phyloP scores from a whole-genome alignment of 2,113 vertebrate genomes.

The Camelus bactrianus region DNA sequence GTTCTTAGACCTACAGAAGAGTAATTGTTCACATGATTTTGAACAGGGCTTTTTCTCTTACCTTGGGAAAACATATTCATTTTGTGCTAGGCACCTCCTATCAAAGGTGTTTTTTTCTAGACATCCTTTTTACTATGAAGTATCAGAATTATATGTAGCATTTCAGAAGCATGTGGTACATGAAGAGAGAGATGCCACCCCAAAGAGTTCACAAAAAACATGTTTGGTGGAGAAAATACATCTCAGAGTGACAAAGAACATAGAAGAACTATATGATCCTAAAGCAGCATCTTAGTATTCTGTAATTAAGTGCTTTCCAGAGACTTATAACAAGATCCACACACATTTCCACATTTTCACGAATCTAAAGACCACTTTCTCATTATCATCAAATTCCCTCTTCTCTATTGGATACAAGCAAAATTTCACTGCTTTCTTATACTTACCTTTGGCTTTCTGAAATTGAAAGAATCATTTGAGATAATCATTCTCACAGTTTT shows the following conservation, averaged over 20 bases:
- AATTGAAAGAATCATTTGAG: not conserved
- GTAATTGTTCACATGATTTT: not conserved
- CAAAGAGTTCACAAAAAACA: slow-evolving; percentile 42
- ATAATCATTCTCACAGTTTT: not conserved
- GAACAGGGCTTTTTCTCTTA: not conserved
- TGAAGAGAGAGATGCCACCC: not conserved
- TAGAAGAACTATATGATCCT: not conserved
- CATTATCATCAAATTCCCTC: not conserved
- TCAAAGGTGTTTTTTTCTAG: not conserved
- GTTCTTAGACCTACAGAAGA: not conserved
- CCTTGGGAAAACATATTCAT: not conserved
- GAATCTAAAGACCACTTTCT: not conserved
- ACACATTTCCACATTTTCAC: slow-evolving; percentile 8
- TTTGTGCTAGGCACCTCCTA: not conserved
- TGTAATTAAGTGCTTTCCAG: not conserved
- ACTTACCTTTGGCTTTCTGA: not conserved
- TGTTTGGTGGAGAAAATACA: not conserved
- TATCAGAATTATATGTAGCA: not conserved
- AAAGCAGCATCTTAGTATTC: not conserved
- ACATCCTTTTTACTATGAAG: not conserved
- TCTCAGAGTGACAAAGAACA: not conserved
- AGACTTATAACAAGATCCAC: not conserved
- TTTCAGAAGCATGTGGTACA: slow-evolving; percentile 7
- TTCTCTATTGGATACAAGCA: not conserved
- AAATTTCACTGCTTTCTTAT: not conserved